A percentile compares a stretch with the other conserved stretches of the same genome.
These are phyloP conservation scores for Pyrrhosoma nymphula DNA, from an alignment of 2,888 invertebrate genomes.

Conservation along the genomic window DNA sequence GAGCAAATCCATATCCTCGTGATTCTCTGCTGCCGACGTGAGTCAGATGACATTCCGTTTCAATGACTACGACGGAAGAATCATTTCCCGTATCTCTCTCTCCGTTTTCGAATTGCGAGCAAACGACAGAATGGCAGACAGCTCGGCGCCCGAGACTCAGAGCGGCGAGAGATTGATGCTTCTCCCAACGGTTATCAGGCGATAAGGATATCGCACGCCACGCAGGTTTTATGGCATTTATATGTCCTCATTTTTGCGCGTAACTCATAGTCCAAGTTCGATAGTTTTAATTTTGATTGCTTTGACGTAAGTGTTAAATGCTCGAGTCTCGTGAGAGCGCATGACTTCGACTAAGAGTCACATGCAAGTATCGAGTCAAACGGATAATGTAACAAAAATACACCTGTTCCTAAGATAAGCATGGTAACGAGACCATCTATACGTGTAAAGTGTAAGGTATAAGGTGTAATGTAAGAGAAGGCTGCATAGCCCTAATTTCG, in stretches of 20 bases:
- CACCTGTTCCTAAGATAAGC: no score
- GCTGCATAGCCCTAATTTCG: no score
- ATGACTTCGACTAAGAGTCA: background rate
- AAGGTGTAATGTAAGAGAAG: no score
- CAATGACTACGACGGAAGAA: background rate
- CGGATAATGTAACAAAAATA: no score
- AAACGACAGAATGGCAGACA: background rate
- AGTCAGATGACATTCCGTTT: constrained; percentile 8
- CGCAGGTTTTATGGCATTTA: background rate
- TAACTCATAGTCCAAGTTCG: constrained; percentile 26
- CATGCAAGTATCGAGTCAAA: background rate
- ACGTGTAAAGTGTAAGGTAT: no score
- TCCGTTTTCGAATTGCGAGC: background rate
- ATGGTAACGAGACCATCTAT: no score
- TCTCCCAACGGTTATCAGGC: background rate
- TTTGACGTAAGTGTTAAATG: background rate
- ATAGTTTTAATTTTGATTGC: background rate
- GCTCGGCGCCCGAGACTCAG: background rate
- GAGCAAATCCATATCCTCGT: background rate
- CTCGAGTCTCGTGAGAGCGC: background rate
- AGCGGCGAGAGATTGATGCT: background rate
- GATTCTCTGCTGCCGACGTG: background rate
- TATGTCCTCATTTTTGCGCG: background rate
- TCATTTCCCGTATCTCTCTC: background rate
- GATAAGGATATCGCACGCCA: background rate